These are phyloP conservation scores for Phalacrocorax pelagicus DNA, from an alignment of 2,113 vertebrate genomes.

Conservation along the genomic window DNA sequence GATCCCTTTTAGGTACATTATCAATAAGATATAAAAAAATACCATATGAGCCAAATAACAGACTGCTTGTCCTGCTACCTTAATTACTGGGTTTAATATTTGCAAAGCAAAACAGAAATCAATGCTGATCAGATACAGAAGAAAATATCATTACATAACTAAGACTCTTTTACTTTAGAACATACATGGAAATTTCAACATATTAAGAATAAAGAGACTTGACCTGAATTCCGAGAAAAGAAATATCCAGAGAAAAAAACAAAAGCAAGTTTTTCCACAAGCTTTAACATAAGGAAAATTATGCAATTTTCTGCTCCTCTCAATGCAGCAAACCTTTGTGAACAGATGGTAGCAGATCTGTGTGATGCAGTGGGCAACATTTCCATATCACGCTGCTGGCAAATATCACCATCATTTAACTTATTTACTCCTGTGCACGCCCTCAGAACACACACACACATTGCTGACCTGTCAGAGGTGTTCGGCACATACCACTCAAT, in stretches of 20 bases:
- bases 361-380: conserved; percentile 49
- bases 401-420: conserved; percentile 1
- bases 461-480: background rate
- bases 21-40: background rate
- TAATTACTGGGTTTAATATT: background rate
- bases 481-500: background rate
- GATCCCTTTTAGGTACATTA: background rate
- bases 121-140: background rate
- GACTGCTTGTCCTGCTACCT: background rate
- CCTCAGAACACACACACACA: background rate
- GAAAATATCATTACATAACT: background rate
- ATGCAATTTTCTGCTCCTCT: background rate
- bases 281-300: background rate
- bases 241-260: background rate
- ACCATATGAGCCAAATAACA: background rate
- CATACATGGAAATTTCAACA: background rate
- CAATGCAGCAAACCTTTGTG: background rate
- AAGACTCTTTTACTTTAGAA: background rate
- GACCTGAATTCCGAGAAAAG: background rate
- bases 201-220: background rate
- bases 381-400: conserved; percentile 35
- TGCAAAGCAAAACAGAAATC: background rate
- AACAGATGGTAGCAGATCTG: conserved; percentile 54
- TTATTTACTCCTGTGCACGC: background rate
- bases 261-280: background rate